These are phyloP conservation scores for Solenopsis invicta DNA, from an alignment of 1,140 invertebrate species.

Conservation along the genomic window DNA sequence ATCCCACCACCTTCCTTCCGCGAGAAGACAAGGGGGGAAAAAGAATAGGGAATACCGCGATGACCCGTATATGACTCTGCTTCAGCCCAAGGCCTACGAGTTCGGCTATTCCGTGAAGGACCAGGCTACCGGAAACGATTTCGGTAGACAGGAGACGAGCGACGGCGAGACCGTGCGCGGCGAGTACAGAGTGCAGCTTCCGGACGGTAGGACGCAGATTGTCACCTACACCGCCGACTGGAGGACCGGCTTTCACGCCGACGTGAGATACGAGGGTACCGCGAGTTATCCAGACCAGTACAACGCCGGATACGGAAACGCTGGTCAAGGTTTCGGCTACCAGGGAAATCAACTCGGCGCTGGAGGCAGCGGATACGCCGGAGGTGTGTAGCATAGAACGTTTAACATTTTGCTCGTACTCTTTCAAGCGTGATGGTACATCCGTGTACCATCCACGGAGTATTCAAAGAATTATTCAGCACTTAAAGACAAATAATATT, in stretches of 20 bases:
- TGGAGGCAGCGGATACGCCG: constrained; percentile 30
- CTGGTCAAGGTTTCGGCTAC: constrained; percentile 53
- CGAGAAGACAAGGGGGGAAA: background rate
- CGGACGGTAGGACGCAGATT: constrained; percentile 91
- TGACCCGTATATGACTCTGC: background rate
- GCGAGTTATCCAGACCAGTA: constrained; percentile 89
- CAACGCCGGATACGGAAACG: constrained; percentile 76
- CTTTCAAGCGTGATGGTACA: too few relatives aligned
- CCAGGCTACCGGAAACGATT: constrained; percentile 91
- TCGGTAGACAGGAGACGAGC: constrained; percentile 90
- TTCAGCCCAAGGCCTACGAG: constrained; percentile 92
- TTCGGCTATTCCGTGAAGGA: constrained; percentile 94
- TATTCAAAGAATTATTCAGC: background rate
- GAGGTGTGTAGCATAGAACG: constrained; percentile 32
- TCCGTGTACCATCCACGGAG: background rate
- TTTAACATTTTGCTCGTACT: background rate
- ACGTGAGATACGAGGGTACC: constrained; percentile 92
- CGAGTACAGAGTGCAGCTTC: constrained; percentile 91
- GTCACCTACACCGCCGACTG: constrained; percentile 93
- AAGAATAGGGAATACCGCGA: background rate
- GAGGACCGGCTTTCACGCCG: constrained; percentile 93
- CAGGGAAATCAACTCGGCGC: constrained; percentile 75
- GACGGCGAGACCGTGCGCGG: constrained; percentile 91
- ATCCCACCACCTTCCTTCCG: background rate
- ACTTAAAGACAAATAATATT: background rate